Conservation (phyloP, 2,113 vertebrate species). For the Corythornis cristatus region DNA sequence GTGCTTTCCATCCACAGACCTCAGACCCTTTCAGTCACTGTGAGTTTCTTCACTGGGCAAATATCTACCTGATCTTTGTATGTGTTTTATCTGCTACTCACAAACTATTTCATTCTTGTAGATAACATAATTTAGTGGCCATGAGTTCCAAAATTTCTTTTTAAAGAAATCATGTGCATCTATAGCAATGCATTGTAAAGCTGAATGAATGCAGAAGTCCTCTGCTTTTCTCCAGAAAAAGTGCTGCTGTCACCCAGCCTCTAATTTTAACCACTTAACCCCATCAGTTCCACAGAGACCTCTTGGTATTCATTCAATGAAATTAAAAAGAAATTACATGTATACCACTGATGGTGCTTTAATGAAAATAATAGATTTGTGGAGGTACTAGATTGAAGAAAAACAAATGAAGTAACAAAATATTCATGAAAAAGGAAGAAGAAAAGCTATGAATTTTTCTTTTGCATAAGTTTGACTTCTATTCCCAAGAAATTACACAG, state of each 20-base stretch:
- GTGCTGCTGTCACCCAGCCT: background rate
- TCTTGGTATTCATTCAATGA: background rate
- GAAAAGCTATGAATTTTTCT: constrained; percentile 33
- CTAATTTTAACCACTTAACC: background rate
- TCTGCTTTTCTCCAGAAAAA: background rate
- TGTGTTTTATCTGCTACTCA: background rate
- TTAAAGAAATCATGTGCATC: background rate
- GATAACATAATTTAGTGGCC: background rate
- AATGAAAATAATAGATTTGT: constrained; percentile 29
- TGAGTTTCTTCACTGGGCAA: background rate
- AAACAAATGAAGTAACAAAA: constrained; percentile 45
- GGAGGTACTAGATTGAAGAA: constrained; percentile 15
- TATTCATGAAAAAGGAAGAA: constrained; percentile 45
- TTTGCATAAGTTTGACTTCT: constrained; percentile 37
- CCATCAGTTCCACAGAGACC: background rate
- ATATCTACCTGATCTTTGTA: background rate
- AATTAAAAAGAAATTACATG: constrained; percentile 39
- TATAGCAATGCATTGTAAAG: background rate
- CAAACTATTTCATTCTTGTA: background rate
- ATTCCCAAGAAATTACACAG: background rate
- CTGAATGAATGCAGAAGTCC: background rate
- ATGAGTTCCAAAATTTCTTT: background rate
- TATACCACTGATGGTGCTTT: background rate
- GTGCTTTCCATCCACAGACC: background rate
- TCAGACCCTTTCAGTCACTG: background rate